Evolutionary conservation across 1,140 invertebrate genomes (phyloP), one percentile per base, ranked within the genome.

Genomic region (Heliconius eleuchia): DNA sequence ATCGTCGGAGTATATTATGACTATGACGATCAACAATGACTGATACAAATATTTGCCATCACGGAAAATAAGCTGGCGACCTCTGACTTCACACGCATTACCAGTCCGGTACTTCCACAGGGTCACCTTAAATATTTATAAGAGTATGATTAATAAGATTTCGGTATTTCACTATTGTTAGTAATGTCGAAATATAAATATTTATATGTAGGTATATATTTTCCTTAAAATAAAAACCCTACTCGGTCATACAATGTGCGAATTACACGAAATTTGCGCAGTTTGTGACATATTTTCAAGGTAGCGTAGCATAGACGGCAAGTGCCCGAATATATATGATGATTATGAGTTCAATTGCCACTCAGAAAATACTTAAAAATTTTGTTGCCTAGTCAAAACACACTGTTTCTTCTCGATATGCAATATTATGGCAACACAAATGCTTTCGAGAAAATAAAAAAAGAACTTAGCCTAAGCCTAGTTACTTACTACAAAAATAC

Each of bases 161-260:
- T 30, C 13, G 60, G 27, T 4, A 66, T 30, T 66, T 27, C 60
- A 30, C 27, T 66, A 27, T 66, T 66, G 27, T 66, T 30, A 66
- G 23, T 66, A 66, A 23, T 66, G n/a, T 30, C 3, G 2, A 30
- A 27, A 30, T 66, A 66, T 16, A 66, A n/a, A 60, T 27, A 60
- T 3, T 11, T 60, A 60, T 60, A 23, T 60, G 52, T 55, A 55
- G 19, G 5, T 55, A n/a, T 57, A 66, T 27, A 5, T 66, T 66
- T 66, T 66, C 60, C 27, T 66, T 66, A 30, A 27, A 66, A 66
- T 66, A 66, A 66, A 66, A 66, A 66, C 27, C 60, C 60, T 66
- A 66, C 8, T 30, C 23, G 60, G 55, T 60, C 55, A 60, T 27
- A 52, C 18, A 19, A 60, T 23, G 55, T 11, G 55, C 19, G 55